Base-by-base conservation (phyloP, 1,140 invertebrate species). In the Trichoplusia ni region DNA sequence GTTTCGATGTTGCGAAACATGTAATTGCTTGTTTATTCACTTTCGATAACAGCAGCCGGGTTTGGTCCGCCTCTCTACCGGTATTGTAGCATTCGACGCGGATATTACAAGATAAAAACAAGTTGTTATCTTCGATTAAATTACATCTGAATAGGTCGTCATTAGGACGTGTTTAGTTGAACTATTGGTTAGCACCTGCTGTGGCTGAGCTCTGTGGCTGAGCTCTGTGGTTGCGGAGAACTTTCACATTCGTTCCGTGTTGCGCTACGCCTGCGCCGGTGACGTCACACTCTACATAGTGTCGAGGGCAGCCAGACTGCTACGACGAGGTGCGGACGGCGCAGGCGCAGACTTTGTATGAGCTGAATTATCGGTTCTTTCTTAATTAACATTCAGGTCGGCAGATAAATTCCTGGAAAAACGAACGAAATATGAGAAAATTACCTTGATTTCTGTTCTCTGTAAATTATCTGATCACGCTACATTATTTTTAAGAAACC, bases 211-310 rank as follows among this genome's bases (percentile, higher is more conserved):
- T 75, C 75, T 77, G 70, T 64, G 72, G 69, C 68, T 76, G 78
- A 66, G 78, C 71, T 75, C 75, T 83, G 75, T 68, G 73, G 72
- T 77, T 77, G 72, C 76, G 69, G 69, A 75, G 77, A 86, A 90
- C 87, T 90, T 90, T 90, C 87, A 90, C 87, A 88, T 88, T 88
- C 81, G 79, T 74, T 79, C 61, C 51, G 69, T 70, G 79, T 85
- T 84, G 82, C 79, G 82, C 73, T 81, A 83, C 71, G 78, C 73
- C 70, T 72, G 80, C 73, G 79, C 73, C 56, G 72, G 51, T 90
- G 82, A 87, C 84, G 84, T 87, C 85, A 87, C 81, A 65, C 35
- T 47, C 47, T 51, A 40, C 61, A 66, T 68, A 58, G 61, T 62
- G 62, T 69, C 56, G 46, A 61, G 56, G 58, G 56, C 47, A 47